Conservation (phyloP, 2,797 vertebrate genomes). For the Oreortyx pictus region DNA sequence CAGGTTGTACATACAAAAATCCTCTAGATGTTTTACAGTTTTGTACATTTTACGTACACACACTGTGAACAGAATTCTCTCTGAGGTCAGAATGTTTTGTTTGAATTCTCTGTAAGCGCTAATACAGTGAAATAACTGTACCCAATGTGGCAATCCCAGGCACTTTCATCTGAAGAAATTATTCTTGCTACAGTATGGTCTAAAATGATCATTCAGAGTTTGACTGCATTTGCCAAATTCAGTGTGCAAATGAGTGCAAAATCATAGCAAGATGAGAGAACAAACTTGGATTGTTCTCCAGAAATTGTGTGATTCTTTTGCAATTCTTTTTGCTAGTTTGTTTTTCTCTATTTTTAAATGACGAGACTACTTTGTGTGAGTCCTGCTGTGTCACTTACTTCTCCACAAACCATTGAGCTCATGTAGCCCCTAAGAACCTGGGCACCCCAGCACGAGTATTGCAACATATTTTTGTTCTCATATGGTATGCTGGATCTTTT, state of each 20-base stretch:
- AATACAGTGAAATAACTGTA: neutral
- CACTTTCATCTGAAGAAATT: neutral
- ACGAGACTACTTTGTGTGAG: neutral
- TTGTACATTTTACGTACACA: accelerated
- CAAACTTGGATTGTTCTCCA: neutral
- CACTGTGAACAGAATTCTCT: neutral
- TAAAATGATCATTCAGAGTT: neutral
- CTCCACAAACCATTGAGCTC: neutral
- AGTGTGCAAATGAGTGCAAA: neutral
- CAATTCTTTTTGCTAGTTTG: neutral
- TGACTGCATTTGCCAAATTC: neutral
- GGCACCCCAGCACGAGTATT: neutral
- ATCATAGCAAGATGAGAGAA: neutral
- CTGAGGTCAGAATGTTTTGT: neutral
- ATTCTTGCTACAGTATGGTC: neutral
- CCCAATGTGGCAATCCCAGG: neutral
- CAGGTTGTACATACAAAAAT: neutral
- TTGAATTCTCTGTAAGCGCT: neutral
- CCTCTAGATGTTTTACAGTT: neutral
- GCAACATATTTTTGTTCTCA: neutral
- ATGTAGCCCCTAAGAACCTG: neutral
- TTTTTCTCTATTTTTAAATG: neutral
- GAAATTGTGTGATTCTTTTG: neutral
- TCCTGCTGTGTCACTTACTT: neutral
- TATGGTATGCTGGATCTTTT: neutral